Conservation (phyloP, 1,140 invertebrate genomes). For the Drosophila cardini region DNA sequence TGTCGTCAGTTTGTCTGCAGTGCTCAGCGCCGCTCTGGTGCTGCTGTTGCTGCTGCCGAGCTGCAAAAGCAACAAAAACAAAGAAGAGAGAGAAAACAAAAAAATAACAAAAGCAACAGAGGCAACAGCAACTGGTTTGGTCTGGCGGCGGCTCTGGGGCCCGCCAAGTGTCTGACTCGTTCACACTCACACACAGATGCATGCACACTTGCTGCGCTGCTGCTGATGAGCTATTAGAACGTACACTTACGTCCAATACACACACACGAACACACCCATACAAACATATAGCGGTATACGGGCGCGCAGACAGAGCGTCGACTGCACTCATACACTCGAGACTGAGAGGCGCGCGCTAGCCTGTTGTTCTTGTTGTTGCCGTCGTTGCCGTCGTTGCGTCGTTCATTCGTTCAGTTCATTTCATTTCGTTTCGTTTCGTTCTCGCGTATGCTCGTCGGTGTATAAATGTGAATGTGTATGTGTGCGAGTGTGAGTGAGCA, state of each 20-base stretch:
- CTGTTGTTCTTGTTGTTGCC: constrained; percentile 29
- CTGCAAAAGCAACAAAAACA: constrained; percentile 36
- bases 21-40: constrained; percentile 63
- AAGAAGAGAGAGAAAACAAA: constrained; percentile 10
- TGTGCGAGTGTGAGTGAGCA: constrained; percentile 31
- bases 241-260: constrained; percentile 6
- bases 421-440: constrained; percentile 47
- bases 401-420: constrained; percentile 46
- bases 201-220: constrained; percentile 51
- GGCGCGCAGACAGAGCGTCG: constrained; percentile 44
- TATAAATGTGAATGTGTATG: constrained; percentile 1
- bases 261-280: constrained; percentile 18
- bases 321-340: constrained; percentile 48
- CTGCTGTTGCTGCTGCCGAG: constrained; percentile 21
- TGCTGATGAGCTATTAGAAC: constrained; percentile 55
- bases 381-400: constrained; percentile 19
- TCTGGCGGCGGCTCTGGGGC: constrained; percentile 42
- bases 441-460: constrained; percentile 7
- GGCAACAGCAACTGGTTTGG: constrained; percentile 39
- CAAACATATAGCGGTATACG: constrained; percentile 9
- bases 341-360: constrained; percentile 42
- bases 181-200: constrained; percentile 44
- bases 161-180: constrained; percentile 60
- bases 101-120: constrained; percentile 21
- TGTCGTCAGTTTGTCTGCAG: constrained; percentile 80